Percentiles rank a stretch among this genome's conserved stretches.
phyloP scores from a whole-genome alignment of 1,140 invertebrate species.

The Cydia strobilella region DNA sequence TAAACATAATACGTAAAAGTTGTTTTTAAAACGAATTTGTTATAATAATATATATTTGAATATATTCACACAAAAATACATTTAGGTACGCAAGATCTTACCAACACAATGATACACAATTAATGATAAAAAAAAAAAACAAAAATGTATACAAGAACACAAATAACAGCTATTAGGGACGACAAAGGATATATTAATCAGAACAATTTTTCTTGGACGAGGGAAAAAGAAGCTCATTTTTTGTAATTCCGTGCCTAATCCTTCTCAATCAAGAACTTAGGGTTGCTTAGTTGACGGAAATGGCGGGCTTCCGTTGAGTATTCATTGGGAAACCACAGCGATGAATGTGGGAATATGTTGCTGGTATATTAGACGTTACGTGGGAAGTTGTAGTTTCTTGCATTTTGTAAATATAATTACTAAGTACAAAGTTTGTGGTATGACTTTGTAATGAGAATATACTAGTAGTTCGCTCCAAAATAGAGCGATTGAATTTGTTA shows the following conservation, averaged over 20 bases:
- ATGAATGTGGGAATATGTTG: conserved; percentile 59
- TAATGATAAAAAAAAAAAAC: conserved; percentile 17
- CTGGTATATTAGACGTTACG: conserved; percentile 48
- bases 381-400: too few species aligned
- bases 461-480: too few species aligned
- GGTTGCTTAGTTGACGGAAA: conserved; percentile 48
- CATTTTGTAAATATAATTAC: too few species aligned
- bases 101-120: conserved; percentile 6
- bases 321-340: conserved; percentile 52
- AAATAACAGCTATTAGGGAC: conserved; percentile 36
- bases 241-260: conserved; percentile 58
- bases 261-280: conserved; percentile 68
- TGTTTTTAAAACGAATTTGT: too few species aligned
- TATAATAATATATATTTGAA: too few species aligned
- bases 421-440: too few species aligned
- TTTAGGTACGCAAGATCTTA: neutral
- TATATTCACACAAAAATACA: too few species aligned
- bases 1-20: too few species aligned
- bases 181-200: conserved; percentile 56
- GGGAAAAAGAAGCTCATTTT: conserved; percentile 50
- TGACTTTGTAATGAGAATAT: too few species aligned
- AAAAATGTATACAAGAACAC: conserved; percentile 34
- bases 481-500: too few species aligned
- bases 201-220: conserved; percentile 51
- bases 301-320: conserved; percentile 42